These are phyloP conservation scores for Lapara coniferarum DNA, from an alignment of 2,888 invertebrate genomes.

Conservation along the genomic window DNA sequence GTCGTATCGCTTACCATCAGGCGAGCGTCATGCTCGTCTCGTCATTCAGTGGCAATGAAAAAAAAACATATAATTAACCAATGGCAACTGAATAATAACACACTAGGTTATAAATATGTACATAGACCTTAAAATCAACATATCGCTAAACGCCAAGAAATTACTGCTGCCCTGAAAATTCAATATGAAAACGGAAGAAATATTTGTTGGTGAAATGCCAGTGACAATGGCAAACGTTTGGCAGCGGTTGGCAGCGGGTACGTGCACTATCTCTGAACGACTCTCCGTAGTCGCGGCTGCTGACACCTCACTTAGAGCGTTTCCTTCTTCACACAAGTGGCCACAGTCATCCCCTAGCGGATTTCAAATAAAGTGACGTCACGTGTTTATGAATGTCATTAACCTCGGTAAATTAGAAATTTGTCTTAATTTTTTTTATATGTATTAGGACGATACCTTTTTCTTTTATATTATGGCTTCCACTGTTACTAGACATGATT, in stretches of 20 bases:
- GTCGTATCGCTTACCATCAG: too few species aligned
- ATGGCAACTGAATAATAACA: too few species aligned
- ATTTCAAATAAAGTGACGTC: slow-evolving; percentile 21
- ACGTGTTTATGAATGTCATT: slow-evolving; percentile 8
- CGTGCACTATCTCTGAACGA: slow-evolving; percentile 62
- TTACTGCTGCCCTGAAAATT: too few species aligned
- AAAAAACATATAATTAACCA: too few species aligned
- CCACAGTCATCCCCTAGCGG: slow-evolving; percentile 34
- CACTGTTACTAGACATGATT: too few species aligned
- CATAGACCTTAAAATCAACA: too few species aligned
- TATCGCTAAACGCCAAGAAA: too few species aligned
- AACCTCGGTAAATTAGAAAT: background rate
- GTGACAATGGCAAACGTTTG: slow-evolving; percentile 14
- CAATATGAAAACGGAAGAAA: background rate
- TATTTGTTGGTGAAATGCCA: background rate
- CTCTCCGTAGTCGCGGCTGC: slow-evolving; percentile 46
- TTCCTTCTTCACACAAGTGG: slow-evolving; percentile 56
- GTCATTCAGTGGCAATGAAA: too few species aligned
- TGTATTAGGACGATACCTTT: too few species aligned
- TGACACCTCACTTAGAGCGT: slow-evolving; percentile 66
- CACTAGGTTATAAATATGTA: too few species aligned
- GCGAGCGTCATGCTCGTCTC: too few species aligned
- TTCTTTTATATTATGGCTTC: too few species aligned
- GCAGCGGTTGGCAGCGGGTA: slow-evolving; percentile 32
- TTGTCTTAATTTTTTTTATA: background rate